phyloP scores from a whole-genome alignment of 2,888 invertebrate species.

The Capitulum mitella region DNA sequence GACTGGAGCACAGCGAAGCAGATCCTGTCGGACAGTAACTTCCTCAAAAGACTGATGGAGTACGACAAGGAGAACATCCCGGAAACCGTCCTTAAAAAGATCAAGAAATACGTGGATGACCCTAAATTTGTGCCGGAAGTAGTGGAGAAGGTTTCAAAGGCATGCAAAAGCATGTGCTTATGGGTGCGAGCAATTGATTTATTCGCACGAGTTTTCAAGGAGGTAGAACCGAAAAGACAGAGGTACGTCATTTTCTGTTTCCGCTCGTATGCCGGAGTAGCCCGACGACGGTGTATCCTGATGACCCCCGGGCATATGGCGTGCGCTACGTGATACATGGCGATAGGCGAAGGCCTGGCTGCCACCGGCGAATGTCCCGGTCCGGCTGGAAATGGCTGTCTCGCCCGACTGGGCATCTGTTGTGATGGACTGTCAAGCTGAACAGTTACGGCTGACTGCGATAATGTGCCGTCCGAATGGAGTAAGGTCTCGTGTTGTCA shows the following conservation, averaged over 20 bases:
- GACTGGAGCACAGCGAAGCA: conserved; percentile 80
- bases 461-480: no score
- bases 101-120: conserved; percentile 68
- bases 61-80: conserved; percentile 82
- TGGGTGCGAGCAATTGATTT: conserved; percentile 92
- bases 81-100: conserved; percentile 60
- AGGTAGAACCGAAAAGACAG: conserved; percentile 76
- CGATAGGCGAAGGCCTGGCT: no score
- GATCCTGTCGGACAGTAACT: conserved; percentile 70
- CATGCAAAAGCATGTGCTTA: conserved; percentile 88
- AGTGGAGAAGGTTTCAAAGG: conserved; percentile 82
- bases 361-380: no score
- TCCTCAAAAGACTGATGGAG: conserved; percentile 63
- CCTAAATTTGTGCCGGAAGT: conserved; percentile 82
- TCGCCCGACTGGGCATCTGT: no score
- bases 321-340: no score
- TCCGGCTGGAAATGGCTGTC: no score
- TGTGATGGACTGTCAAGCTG: no score
- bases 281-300: no score
- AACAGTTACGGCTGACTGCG: no score
- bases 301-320: no score
- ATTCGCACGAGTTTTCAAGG: conserved; percentile 46
- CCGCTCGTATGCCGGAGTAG: no score
- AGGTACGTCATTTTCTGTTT: conserved; percentile 49
- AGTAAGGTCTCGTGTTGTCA: no score